A percentile compares a stretch with the other conserved stretches of the same genome.
Evolutionary conservation across 2,888 invertebrate species (phyloP).

Genomic region (Machimus atricapillus): DNA sequence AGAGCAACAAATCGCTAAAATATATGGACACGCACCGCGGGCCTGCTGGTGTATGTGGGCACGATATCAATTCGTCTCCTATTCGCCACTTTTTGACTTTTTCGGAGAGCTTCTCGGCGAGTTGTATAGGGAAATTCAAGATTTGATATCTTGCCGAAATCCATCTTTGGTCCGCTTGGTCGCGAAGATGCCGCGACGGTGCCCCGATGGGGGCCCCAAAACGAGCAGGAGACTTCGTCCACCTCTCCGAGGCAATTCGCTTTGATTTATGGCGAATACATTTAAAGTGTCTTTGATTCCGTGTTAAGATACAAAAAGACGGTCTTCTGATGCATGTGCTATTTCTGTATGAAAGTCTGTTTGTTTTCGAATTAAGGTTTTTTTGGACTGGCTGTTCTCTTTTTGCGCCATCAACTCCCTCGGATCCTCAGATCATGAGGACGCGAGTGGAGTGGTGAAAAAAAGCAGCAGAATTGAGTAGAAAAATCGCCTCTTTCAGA

Average conservation of each 20-base stretch:
- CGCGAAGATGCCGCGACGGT: background rate
- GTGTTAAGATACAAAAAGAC: constrained; percentile 36
- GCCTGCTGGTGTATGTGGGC: constrained; percentile 5
- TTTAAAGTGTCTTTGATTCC: constrained; percentile 39
- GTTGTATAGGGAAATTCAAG: constrained; percentile 1
- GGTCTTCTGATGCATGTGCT: constrained; percentile 26
- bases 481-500: constrained; percentile 41
- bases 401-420: constrained; percentile 10
- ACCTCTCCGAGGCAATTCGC: constrained; percentile 21
- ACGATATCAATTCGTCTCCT: background rate
- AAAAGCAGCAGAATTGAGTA: constrained; percentile 31
- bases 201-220: background rate
- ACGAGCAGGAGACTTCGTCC: background rate
- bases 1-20: background rate
- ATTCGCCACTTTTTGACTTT: constrained; percentile 14
- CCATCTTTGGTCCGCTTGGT: constrained; percentile 9
- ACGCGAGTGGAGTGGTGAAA: background rate
- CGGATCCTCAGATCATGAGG: constrained; percentile 6
- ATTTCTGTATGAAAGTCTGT: constrained; percentile 26
- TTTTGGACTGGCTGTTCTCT: background rate
- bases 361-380: constrained; percentile 38
- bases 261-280: constrained; percentile 41
- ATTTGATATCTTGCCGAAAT: background rate
- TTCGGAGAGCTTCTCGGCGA: background rate
- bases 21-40: constrained; percentile 15